Conservation (phyloP, 2,888 invertebrate genomes). For the Parochlus steinenii region DNA sequence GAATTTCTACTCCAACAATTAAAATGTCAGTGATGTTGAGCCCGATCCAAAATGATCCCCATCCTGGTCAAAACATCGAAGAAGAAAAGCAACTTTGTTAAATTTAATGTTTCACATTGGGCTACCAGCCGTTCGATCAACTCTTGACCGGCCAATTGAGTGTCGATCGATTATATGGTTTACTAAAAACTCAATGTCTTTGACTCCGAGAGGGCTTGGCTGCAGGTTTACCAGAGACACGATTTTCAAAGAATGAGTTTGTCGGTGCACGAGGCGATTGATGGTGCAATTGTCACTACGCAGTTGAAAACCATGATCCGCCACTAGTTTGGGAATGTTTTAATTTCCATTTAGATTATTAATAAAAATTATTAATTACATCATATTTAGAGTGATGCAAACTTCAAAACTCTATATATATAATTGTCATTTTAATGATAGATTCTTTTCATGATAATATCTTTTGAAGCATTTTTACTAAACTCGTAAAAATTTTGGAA, state of each 20-base stretch:
- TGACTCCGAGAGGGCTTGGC: conserved; percentile 30
- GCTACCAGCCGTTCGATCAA: conserved; percentile 55
- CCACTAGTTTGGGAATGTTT: too few species aligned
- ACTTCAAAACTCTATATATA: too few species aligned
- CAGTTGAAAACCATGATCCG: too few species aligned
- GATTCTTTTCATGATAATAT: too few species aligned
- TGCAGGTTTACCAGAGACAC: conserved; percentile 30
- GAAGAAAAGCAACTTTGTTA: conserved; percentile 37
- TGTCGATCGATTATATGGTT: too few species aligned
- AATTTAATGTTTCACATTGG: conserved; percentile 72
- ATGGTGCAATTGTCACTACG: conserved; percentile 29
- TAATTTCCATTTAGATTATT: too few species aligned
- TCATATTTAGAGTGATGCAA: too few species aligned
- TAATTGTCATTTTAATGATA: too few species aligned
- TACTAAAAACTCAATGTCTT: conserved; percentile 30
- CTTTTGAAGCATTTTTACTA: too few species aligned
- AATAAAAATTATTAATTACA: too few species aligned
- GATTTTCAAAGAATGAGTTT: conserved; percentile 30
- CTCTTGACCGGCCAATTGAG: conserved; percentile 30
- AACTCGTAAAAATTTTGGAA: too few species aligned
- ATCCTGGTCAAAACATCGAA: conserved; percentile 26
- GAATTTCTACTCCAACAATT: conserved; percentile 49
- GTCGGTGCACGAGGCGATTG: conserved; percentile 29
- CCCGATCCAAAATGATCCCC: conserved; percentile 22
- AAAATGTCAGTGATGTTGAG: conserved; percentile 27